Evolutionary conservation across 2,888 invertebrate species (phyloP), one percentile per base, ranked within the genome.

Genomic region (Creontiades dilutus): DNA sequence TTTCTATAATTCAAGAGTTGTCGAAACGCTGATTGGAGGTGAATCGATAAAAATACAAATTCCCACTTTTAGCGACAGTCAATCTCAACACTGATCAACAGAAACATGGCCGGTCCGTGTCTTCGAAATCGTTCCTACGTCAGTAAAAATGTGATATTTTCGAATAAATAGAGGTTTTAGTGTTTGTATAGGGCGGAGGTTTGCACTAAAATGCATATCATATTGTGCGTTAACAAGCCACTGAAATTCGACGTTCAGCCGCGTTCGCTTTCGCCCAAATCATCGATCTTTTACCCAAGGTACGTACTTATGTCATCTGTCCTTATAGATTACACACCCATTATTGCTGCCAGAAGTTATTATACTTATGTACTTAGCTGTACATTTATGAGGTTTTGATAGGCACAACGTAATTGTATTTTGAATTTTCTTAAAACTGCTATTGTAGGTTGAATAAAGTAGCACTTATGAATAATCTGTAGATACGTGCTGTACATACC

Each of bases 241-340:
- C 52, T 14, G 14, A 19, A 82, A 19, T 82, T 19, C 23, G 19
- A 48, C 47, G 82, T 19, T 27, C 52, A 82, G 52, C 23, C n/a
- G 82, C 47, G 14, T 13, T 28, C 52, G 52, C 82, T 48, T 82
- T 82, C 52, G 48, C 47, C 82, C 52, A 27, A 82, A 23, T 82
- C 81, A 47, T 81, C 82, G 82, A 82, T 82, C 52, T 46, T 82
- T 52, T 23, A 52, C 52, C 19, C 14, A 27, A 47, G 82, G 82
- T 82, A 82, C 3, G 46, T 28, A 27, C 37, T 37, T 37, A 37
- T 46, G 27, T 46, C 52, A 48, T 48, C 47, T 19, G 7, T 37
- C 37, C 37, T 37, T 4, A 4, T 37, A 27, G 27, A 48, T 52
- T 82, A 48, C 48, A 48, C 52, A 52, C 47, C 82, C 82, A 52